Base-by-base conservation (phyloP, 1,140 invertebrate species). In the Drosophila equinoxialis region DNA sequence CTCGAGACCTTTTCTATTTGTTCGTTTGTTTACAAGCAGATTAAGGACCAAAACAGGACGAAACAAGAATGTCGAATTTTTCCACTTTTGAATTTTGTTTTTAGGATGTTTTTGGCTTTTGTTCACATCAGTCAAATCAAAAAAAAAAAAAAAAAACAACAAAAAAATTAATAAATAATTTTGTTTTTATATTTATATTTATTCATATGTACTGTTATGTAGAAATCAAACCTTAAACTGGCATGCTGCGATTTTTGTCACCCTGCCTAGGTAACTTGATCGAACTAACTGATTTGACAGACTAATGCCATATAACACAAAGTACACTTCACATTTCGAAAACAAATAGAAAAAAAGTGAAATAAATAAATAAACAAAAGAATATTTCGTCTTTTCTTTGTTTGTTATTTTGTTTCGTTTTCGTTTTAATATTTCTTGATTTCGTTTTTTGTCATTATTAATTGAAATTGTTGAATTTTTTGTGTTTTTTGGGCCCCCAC, bases 401-500 rank as follows among this genome's bases (percentile, higher is more conserved):
- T 51, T 48, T 8, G 14, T 17, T 17, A 8, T 51, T 51, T 51
- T 51, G 17, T 23, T 23, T 48, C 14, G n/a, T 17, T 7, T 45
- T 6, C 7, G 42, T 45, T 10, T 1, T 39, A 0, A 8, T 39
- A 13, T 13, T 39, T 11, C 3, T 13, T 68, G 63, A 48, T 11
- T 23, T 20, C 14, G 74, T 68, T 71, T 64, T 54, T 54, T 17
- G 20, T 23, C 17, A 37, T 37, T 37, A 10, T 11, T 39, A 39
- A 39, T 39, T 39, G 11, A 13, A 39, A 39, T 13, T 39, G 13
- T 39, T 13, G 3, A 39, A 37, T 10, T 37, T 35, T 37, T 17
- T 14, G 6, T 33, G 39, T 59, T 59, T 59, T 37, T 59, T 59
- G n/a, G 57, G 74, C 42, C 30, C 30, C 30, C 55, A 58, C 60